These are phyloP conservation scores for Prosapia bicincta DNA, from an alignment of 2,888 invertebrate species.

Conservation along the genomic window DNA sequence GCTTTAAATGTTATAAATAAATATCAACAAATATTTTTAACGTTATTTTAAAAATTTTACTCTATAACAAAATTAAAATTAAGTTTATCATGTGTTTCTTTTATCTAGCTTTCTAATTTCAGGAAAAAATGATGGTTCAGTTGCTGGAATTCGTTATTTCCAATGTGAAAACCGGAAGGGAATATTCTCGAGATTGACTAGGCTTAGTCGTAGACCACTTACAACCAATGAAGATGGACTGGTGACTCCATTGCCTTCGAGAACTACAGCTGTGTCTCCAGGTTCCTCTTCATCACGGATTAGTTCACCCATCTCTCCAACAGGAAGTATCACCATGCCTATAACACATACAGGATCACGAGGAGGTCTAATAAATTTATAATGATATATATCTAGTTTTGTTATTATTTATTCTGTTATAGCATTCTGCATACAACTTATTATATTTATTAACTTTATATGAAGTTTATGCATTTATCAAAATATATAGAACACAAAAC, in stretches of 20 bases:
- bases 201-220: constrained; percentile 69
- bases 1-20: no score
- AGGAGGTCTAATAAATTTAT: not conserved
- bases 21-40: no score
- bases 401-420: no score
- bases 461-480: no score
- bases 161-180: constrained; percentile 90
- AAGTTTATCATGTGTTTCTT: no score
- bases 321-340: not conserved
- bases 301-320: not conserved
- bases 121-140: constrained; percentile 97
- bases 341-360: not conserved
- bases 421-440: no score
- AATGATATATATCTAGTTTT: no score
- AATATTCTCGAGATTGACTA: constrained; percentile 87
- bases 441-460: no score
- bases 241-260: constrained; percentile 29
- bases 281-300: constrained; percentile 44
- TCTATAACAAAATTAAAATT: no score
- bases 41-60: no score
- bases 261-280: constrained; percentile 20
- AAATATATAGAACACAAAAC: no score
- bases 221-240: constrained; percentile 46
- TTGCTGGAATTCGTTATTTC: constrained; percentile 88
- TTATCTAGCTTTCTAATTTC: constrained; percentile 41